phyloP scores from a whole-genome alignment of 2,888 invertebrate genomes.

The Sinopyrophorus schimmeli region DNA sequence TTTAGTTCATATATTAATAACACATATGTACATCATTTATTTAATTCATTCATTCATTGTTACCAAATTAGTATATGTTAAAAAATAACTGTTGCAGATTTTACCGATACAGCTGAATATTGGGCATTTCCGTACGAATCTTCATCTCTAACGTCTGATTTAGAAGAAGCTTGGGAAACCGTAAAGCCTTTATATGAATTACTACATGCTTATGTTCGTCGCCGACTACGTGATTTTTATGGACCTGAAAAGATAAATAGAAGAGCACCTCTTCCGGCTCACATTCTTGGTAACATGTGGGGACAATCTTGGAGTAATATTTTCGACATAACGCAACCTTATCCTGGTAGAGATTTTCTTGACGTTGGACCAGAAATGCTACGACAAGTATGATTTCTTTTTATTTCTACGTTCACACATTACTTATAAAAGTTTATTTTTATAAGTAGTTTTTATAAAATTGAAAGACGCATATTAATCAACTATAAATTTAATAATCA shows the following conservation, averaged over 20 bases:
- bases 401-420: too few relatives aligned
- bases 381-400: conserved; percentile 70
- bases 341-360: conserved; percentile 74
- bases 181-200: conserved; percentile 85
- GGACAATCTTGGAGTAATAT: conserved; percentile 86
- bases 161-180: conserved; percentile 82
- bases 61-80: too few relatives aligned
- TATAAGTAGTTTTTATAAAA: too few relatives aligned
- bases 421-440: too few relatives aligned
- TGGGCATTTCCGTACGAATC: conserved; percentile 90
- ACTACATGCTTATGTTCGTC: conserved; percentile 86
- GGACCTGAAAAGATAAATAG: conserved; percentile 80
- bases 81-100: conserved; percentile 73
- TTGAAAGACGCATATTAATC: too few relatives aligned
- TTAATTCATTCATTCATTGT: too few relatives aligned
- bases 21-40: too few relatives aligned
- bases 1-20: too few relatives aligned
- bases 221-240: conserved; percentile 79
- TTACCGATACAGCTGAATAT: conserved; percentile 82
- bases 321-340: conserved; percentile 79
- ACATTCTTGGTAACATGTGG: conserved; percentile 90
- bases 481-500: too few relatives aligned
- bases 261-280: conserved; percentile 82
- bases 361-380: conserved; percentile 85
- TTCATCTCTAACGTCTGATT: conserved; percentile 72